These are phyloP conservation scores for Cairina moschata DNA, from an alignment of 2,113 vertebrate species.

Conservation along the genomic window DNA sequence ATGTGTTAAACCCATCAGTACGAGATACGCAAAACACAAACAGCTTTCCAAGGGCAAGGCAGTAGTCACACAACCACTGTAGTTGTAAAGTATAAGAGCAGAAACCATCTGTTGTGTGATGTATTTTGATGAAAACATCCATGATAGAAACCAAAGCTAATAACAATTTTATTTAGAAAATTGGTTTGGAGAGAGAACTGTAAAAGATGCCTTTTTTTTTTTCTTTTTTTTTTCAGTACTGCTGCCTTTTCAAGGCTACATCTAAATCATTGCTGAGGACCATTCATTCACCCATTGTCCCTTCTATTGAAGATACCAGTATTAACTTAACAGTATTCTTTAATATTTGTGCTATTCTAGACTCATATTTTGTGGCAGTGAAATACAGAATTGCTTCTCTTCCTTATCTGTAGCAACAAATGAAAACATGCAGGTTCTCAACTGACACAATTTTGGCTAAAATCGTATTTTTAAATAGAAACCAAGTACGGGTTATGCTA, in stretches of 20 bases:
- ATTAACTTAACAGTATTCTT: background rate
- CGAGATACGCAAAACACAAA: background rate
- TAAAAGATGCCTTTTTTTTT: background rate
- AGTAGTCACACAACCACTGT: background rate
- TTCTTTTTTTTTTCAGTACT: background rate
- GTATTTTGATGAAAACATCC: constrained; percentile 44
- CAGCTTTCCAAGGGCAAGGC: constrained; percentile 18
- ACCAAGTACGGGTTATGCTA: constrained; percentile 58
- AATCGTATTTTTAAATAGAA: constrained; percentile 62
- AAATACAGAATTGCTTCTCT: background rate
- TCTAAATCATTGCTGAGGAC: background rate
- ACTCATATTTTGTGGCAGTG: background rate
- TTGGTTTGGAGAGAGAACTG: background rate
- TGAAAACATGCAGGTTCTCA: constrained; percentile 33
- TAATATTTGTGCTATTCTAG: background rate
- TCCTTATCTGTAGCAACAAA: constrained; percentile 28
- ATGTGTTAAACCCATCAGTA: background rate
- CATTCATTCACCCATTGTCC: background rate
- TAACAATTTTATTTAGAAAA: constrained; percentile 2
- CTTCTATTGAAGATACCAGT: background rate
- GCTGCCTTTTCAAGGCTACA: background rate
- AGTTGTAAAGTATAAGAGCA: background rate
- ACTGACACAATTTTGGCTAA: constrained; percentile 55
- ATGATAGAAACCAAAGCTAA: constrained; percentile 3
- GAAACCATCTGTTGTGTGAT: constrained; percentile 55